Percentiles rank a stretch among this genome's conserved stretches.
phyloP scores from a whole-genome alignment of 2,113 vertebrate species.

The Octodon degus region DNA sequence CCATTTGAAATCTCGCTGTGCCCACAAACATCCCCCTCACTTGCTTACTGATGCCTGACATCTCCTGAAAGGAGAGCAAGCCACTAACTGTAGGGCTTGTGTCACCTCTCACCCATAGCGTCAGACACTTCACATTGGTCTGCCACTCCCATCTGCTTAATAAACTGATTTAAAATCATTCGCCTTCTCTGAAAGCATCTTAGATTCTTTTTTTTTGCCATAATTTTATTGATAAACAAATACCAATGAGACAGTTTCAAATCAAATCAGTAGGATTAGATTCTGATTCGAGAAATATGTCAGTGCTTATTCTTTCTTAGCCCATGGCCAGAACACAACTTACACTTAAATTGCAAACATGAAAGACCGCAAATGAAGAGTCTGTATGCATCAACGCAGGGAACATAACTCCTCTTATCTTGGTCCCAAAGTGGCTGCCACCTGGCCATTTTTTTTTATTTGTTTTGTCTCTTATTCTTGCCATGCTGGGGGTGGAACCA shows the following conservation, averaged over 20 bases:
- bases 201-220: too few relatives aligned
- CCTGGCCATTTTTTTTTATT: background rate
- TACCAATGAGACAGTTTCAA: too few relatives aligned
- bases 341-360: background rate
- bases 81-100: background rate
- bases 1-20: background rate
- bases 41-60: conserved; percentile 1
- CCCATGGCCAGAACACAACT: conserved; percentile 36
- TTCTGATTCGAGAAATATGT: conserved; percentile 31
- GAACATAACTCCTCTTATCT: background rate
- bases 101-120: background rate
- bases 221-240: too few relatives aligned
- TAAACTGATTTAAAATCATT: background rate
- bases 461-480: background rate
- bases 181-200: conserved; percentile 28
- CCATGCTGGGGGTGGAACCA: background rate
- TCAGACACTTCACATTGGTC: background rate
- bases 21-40: background rate
- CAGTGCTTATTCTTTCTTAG: background rate
- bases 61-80: conserved; percentile 39
- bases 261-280: too few relatives aligned
- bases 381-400: background rate
- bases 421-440: background rate
- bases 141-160: background rate
- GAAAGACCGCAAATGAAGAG: background rate